Conservation (phyloP, 2,797 vertebrate species). For the Xiphophorus birchmanni region DNA sequence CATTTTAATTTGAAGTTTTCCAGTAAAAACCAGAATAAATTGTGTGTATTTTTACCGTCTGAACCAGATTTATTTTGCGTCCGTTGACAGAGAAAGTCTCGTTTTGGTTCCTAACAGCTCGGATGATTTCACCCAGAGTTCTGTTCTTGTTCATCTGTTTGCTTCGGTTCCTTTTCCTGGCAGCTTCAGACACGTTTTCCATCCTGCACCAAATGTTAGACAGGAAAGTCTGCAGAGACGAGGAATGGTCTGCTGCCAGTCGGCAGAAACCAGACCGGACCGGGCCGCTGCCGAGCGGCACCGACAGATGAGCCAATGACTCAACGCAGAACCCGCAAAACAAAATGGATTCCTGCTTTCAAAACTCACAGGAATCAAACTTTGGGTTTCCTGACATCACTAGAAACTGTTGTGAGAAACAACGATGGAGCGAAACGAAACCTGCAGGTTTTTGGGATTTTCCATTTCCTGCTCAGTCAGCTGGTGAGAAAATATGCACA, state of each 20-base stretch:
- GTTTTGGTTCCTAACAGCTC: background rate
- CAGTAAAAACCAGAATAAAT: background rate
- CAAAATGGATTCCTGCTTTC: background rate
- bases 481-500: background rate
- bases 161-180: background rate
- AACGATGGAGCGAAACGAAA: background rate
- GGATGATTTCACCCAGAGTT: background rate
- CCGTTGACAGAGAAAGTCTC: background rate
- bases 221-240: background rate
- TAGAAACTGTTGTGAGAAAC: background rate
- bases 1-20: background rate
- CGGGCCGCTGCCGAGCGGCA: background rate
- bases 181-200: background rate
- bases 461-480: background rate
- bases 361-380: background rate
- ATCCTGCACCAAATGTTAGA: slow-evolving; percentile 1
- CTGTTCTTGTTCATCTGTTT: background rate
- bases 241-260: background rate
- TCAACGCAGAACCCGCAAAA: background rate
- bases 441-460: background rate
- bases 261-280: background rate
- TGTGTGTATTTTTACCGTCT: background rate
- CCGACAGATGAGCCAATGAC: background rate
- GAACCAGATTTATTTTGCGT: background rate
- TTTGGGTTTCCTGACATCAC: background rate